phyloP scores from a whole-genome alignment of 2,797 vertebrate genomes.

The Fistularia tabacaria region DNA sequence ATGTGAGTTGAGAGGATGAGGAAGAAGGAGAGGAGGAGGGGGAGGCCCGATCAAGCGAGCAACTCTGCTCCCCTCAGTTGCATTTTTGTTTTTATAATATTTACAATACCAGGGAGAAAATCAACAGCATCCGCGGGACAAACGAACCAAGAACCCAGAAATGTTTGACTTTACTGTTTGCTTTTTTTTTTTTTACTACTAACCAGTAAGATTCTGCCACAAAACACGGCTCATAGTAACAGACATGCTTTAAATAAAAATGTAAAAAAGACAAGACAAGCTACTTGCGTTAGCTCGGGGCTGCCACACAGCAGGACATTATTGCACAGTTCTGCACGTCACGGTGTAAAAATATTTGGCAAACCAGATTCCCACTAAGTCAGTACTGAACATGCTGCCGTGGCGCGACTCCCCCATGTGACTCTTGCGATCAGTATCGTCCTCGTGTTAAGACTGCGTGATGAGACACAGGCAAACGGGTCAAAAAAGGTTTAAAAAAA shows the following conservation, averaged over 20 bases:
- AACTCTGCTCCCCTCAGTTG: no score
- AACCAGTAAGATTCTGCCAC: slow-evolving; percentile 44
- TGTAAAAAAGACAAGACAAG: slow-evolving; percentile 24
- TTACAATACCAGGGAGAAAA: no score
- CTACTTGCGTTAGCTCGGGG: slow-evolving; percentile 4
- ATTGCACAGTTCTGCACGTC: slow-evolving; percentile 53
- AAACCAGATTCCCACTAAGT: slow-evolving; percentile 41
- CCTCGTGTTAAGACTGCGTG: slow-evolving; percentile 38
- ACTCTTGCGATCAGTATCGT: slow-evolving; percentile 17
- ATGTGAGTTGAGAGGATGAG: no score
- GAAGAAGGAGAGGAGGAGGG: no score
- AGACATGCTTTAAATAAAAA: slow-evolving; percentile 51
- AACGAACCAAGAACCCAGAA: no score
- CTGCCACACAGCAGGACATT: slow-evolving; percentile 24
- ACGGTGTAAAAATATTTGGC: slow-evolving; percentile 56
- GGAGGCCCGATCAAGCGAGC: no score
- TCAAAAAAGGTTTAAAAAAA: slow-evolving; percentile 4
- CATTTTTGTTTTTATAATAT: no score
- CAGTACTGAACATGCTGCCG: slow-evolving; percentile 9
- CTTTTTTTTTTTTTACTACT: not conserved
- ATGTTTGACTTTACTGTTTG: no score
- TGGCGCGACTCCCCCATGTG: slow-evolving; percentile 1
- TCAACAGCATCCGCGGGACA: no score
- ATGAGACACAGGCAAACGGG: slow-evolving; percentile 31
- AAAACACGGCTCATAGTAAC: slow-evolving; percentile 35